These are phyloP conservation scores for Cavia aperea DNA, from an alignment of 2,113 vertebrate species.

Conservation along the genomic window DNA sequence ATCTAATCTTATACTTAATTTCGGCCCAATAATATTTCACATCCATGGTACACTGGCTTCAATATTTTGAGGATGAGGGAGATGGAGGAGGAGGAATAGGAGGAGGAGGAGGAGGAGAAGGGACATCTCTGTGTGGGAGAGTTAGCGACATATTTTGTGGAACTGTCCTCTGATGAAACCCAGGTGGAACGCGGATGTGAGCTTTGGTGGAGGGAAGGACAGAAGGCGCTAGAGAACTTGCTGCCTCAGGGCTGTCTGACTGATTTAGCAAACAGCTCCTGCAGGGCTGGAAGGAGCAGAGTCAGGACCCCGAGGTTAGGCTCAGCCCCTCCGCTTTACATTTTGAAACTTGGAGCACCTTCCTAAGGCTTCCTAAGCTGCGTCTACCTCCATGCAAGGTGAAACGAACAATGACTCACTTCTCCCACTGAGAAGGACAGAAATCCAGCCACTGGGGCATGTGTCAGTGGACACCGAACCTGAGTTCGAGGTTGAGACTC, in stretches of 20 bases:
- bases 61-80: neutral
- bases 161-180: neutral
- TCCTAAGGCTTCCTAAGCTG: neutral
- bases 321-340: neutral
- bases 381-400: neutral
- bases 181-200: neutral
- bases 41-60: neutral
- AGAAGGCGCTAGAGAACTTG: neutral
- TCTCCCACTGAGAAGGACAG: neutral
- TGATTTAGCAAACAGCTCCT: neutral
- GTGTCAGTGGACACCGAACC: neutral
- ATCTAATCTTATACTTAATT: neutral
- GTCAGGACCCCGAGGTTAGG: neutral
- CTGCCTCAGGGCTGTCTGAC: neutral
- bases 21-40: neutral
- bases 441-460: neutral
- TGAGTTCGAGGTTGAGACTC: neutral
- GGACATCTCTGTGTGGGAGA: neutral
- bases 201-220: neutral
- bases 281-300: neutral
- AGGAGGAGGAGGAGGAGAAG: neutral
- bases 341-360: neutral
- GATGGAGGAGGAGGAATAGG: neutral
- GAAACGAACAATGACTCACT: neutral
- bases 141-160: neutral